Evolutionary conservation across 2,888 invertebrate genomes (phyloP), one percentile per base, ranked within the genome.

Genomic region (Mythimna albipuncta): DNA sequence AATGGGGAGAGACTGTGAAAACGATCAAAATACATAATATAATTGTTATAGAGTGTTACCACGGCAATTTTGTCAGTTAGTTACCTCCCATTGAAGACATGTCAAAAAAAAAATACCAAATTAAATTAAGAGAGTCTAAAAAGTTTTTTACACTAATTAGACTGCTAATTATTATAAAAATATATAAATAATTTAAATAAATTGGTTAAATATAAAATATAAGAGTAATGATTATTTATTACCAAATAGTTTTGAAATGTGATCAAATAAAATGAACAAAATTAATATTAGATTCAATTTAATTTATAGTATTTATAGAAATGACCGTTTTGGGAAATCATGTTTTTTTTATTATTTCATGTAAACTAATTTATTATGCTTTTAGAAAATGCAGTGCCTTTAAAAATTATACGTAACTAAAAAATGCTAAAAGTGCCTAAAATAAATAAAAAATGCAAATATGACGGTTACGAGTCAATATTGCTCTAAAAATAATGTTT

Each of bases 221-320:
- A 19, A 35, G 44, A 44, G 5, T 32, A 9, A n/a, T 26, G 5
- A 6, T 47, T 38, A 32, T 16, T 11, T 41, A 72, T 16, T 47
- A 21, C 11, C 41, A 72, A 63, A 0, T 21, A 5, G 52, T 2
- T 6, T 16, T 6, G 16, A 16, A 38, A 44, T 61, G 41, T 38
- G 35, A 74, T 64, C 21, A 35, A 64, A 76, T 38, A 59, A 26
- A 52, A 57, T 58, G 62, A 77, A 70, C 62, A 77, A 72, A 59
- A 78, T 61, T 63, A 16, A 1, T 35, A 35, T 10, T 64, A 64
- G 4, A 72, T 79, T 50, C 0, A 50, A 67, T 64, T 72, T 19
- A 21, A 59, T 57, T 54, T 19, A 62, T 21, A 72, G 35, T 16
- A 76, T 68, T 52, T 58, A n/a, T n/a, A 52, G 19, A 26, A 3